phyloP scores from a whole-genome alignment of 2,113 vertebrate species.

The Cyprinodon tularosa region DNA sequence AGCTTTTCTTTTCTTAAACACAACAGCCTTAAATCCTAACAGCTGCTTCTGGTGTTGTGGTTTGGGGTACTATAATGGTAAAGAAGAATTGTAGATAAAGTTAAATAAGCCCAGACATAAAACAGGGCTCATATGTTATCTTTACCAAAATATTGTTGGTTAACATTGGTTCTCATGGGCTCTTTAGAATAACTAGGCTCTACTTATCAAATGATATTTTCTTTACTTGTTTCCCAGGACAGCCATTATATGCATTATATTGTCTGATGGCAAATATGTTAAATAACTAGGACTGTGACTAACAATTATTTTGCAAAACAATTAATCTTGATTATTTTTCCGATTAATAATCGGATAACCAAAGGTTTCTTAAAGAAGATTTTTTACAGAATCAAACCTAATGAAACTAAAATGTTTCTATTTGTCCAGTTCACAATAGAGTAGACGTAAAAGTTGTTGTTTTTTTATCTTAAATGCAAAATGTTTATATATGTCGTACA shows the following conservation, averaged over 20 bases:
- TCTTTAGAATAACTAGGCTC: neutral
- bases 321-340: too few relatives aligned
- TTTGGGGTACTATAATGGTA: constrained; percentile 38
- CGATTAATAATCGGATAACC: too few relatives aligned
- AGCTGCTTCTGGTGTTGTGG: constrained; percentile 41
- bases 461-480: too few relatives aligned
- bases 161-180: neutral
- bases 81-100: constrained; percentile 31
- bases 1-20: constrained; percentile 68
- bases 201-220: neutral
- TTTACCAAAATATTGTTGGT: constrained; percentile 9
- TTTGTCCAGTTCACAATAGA: too few relatives aligned
- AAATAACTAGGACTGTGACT: too few relatives aligned
- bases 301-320: too few relatives aligned
- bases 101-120: constrained; percentile 39
- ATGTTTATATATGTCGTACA: too few relatives aligned
- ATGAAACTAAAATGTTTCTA: too few relatives aligned
- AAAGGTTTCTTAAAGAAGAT: too few relatives aligned
- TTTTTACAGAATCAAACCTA: too few relatives aligned
- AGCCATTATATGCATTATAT: neutral
- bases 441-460: too few relatives aligned
- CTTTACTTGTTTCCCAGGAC: neutral
- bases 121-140: constrained; percentile 53
- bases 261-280: neutral
- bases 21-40: constrained; percentile 66